A percentile compares a stretch with the other conserved stretches of the same genome.
Conservation (phyloP, 2,888 invertebrate species). For the Calliopum simillimum region DNA sequence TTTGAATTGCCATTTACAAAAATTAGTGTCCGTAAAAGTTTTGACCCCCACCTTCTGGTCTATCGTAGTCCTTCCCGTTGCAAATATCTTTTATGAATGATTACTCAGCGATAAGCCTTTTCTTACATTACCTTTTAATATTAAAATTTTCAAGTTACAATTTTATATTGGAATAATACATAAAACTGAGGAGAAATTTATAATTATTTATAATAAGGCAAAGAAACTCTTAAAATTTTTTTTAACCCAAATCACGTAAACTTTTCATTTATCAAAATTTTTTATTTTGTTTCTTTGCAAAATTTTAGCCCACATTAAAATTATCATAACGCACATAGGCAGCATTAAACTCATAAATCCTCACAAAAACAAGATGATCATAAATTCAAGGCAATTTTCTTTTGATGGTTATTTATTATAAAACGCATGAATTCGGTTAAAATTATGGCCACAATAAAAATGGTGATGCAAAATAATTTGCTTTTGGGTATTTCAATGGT, state of each 20-base stretch:
- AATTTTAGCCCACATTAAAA: constrained; percentile 47
- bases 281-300: constrained; percentile 17
- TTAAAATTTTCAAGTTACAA: too few species aligned
- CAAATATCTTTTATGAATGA: too few species aligned
- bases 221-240: too few species aligned
- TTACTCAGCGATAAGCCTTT: too few species aligned
- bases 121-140: too few species aligned
- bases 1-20: too few species aligned
- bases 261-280: constrained; percentile 24
- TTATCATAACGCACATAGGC: constrained; percentile 44
- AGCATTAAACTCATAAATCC: constrained; percentile 22
- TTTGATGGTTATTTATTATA: constrained; percentile 57
- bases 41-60: too few species aligned
- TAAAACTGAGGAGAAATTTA: too few species aligned
- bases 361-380: constrained; percentile 47
- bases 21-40: too few species aligned
- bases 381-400: constrained; percentile 62
- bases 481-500: constrained; percentile 2
- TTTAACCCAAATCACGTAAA: not conserved
- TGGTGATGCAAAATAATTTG: not conserved
- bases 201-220: too few species aligned
- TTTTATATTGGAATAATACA: too few species aligned
- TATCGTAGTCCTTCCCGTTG: too few species aligned
- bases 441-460: constrained; percentile 13
- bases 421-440: constrained; percentile 45